These are phyloP conservation scores for Felis chaus DNA, from an alignment of 2,113 vertebrate species.

Conservation along the genomic window DNA sequence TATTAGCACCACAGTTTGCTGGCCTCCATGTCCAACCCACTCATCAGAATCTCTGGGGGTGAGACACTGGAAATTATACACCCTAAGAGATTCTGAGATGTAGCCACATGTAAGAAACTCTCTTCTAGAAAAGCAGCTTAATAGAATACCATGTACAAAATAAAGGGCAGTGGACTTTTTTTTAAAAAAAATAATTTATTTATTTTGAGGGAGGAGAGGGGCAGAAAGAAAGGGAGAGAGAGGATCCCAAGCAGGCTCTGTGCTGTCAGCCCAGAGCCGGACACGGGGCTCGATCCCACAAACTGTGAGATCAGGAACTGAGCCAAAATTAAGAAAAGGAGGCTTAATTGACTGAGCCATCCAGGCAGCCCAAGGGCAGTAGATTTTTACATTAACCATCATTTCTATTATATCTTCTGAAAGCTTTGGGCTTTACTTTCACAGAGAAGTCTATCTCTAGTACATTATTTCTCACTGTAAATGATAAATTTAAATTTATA, in stretches of 20 bases:
- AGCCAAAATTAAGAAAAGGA: too few relatives aligned
- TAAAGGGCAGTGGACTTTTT: not conserved
- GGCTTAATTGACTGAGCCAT: too few relatives aligned
- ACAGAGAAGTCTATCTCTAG: not conserved
- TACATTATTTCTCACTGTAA: not conserved
- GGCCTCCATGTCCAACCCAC: not conserved
- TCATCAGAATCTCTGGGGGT: not conserved
- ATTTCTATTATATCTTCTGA: not conserved
- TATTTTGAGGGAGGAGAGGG: too few relatives aligned
- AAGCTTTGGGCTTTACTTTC: conserved; percentile 3
- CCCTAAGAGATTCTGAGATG: not conserved
- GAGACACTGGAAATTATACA: not conserved
- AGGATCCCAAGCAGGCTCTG: too few relatives aligned
- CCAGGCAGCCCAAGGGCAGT: not conserved
- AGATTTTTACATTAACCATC: not conserved
- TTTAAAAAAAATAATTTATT: too few relatives aligned
- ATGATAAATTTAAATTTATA: conserved; percentile 24
- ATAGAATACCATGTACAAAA: not conserved
- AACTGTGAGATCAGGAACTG: too few relatives aligned
- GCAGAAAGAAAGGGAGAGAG: too few relatives aligned
- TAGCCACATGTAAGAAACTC: not conserved
- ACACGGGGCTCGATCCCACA: too few relatives aligned
- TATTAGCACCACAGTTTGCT: conserved; percentile 14
- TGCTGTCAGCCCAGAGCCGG: too few relatives aligned
- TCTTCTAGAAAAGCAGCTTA: not conserved